A percentile compares a stretch with the other conserved stretches of the same genome.
These are phyloP conservation scores for Pseudomyrmex concolor DNA, from an alignment of 1,140 invertebrate genomes.

Conservation along the genomic window DNA sequence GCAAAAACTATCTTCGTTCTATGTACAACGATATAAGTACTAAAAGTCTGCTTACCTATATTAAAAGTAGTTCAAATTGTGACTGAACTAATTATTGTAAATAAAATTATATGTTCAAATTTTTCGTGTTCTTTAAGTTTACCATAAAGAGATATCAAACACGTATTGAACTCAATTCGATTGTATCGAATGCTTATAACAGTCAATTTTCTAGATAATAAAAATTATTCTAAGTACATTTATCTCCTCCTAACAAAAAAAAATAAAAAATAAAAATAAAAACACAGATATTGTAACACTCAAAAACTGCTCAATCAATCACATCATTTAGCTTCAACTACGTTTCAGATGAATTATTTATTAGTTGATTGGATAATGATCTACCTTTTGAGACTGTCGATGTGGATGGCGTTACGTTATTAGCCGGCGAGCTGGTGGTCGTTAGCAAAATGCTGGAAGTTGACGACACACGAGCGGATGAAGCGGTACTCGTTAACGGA, in stretches of 20 bases:
- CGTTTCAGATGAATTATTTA: constrained; percentile 62
- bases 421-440: constrained; percentile 63
- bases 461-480: constrained; percentile 64
- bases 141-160: too few relatives aligned
- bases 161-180: too few relatives aligned
- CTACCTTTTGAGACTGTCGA: constrained; percentile 80
- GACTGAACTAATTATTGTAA: neutral
- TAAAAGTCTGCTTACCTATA: constrained; percentile 1
- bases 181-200: too few relatives aligned
- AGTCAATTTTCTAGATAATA: too few relatives aligned
- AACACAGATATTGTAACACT: constrained; percentile 7
- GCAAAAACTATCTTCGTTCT: too few relatives aligned
- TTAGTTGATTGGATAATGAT: constrained; percentile 78
- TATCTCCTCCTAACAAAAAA: too few relatives aligned
- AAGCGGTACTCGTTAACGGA: constrained; percentile 53
- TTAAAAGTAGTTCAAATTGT: neutral
- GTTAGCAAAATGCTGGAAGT: constrained; percentile 76
- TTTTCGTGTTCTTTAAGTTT: too few relatives aligned
- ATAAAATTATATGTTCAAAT: neutral
- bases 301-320: neutral
- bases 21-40: neutral
- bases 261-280: too few relatives aligned
- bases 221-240: too few relatives aligned
- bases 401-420: constrained; percentile 62
- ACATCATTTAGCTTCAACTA: constrained; percentile 16